Evolutionary conservation across 2,888 invertebrate genomes (phyloP).

Genomic region (Lasius platythorax): DNA sequence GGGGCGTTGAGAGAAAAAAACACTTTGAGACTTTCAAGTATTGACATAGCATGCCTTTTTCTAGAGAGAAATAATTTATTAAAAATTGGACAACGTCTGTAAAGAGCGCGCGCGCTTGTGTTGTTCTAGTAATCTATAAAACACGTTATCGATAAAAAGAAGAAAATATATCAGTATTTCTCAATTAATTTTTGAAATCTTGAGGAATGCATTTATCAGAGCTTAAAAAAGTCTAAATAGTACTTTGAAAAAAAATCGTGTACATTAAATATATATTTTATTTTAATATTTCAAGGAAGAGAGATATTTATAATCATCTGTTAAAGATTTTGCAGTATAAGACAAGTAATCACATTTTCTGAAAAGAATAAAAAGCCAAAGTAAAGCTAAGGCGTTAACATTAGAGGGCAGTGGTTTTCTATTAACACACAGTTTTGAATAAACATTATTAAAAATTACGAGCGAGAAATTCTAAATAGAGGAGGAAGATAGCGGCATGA

Average conservation of each 20-base stretch:
- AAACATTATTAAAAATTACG: slow-evolving; percentile 55
- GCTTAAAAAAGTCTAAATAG: not conserved
- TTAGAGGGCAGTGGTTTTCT: not conserved
- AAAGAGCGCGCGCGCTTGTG: too few species aligned
- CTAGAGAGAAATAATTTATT: too few species aligned
- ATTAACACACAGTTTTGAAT: slow-evolving; percentile 50
- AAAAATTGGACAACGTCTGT: too few species aligned
- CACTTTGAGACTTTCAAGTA: too few species aligned
- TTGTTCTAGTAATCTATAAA: not conserved
- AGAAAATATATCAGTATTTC: not conserved
- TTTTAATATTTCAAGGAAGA: not conserved
- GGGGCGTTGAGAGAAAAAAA: too few species aligned
- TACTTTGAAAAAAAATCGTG: not conserved
- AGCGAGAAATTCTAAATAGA: slow-evolving; percentile 35
- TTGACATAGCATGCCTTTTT: too few species aligned
- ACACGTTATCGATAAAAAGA: not conserved
- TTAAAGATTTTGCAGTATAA: not conserved
- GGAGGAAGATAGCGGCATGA: slow-evolving; percentile 12
- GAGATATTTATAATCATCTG: not conserved
- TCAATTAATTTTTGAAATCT: not conserved
- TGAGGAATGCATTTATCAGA: not conserved
- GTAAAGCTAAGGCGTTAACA: slow-evolving; percentile 35
- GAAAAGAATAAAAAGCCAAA: not conserved
- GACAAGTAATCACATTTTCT: slow-evolving; percentile 15
- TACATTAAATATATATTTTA: not conserved